Conservation (phyloP, 2,888 invertebrate genomes). For the Eledona agricola region DNA sequence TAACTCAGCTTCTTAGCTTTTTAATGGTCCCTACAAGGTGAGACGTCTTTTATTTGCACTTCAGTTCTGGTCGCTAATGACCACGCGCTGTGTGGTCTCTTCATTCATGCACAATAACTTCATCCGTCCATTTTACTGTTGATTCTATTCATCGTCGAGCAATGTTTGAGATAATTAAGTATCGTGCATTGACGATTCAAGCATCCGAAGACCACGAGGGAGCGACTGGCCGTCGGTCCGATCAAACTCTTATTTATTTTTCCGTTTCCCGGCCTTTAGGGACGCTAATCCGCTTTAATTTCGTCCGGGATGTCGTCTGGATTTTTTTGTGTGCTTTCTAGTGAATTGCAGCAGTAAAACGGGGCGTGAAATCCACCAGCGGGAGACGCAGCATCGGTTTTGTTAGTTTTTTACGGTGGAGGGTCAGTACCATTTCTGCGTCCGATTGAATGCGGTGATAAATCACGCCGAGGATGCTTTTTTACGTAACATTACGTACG, state of each 20-base stretch:
- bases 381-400: slow-evolving; percentile 47
- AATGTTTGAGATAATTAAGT: no score
- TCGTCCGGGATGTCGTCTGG: slow-evolving; percentile 48
- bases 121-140: no score
- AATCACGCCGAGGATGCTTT: slow-evolving; percentile 51
- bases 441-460: slow-evolving; percentile 48
- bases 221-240: slow-evolving; percentile 29
- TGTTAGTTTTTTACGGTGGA: slow-evolving; percentile 51
- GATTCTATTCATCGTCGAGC: no score
- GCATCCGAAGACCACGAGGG: no score
- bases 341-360: slow-evolving; percentile 48
- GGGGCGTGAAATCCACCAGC: slow-evolving; percentile 57
- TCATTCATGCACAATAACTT: no score
- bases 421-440: slow-evolving; percentile 44
- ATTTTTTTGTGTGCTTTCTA: slow-evolving; percentile 49
- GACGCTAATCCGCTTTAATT: slow-evolving; percentile 61
- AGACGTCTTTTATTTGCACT: no score
- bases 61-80: no score
- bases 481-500: slow-evolving; percentile 54
- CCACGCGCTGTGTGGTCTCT: no score
- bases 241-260: slow-evolving; percentile 60
- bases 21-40: no score
- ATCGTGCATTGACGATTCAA: no score
- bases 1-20: no score
- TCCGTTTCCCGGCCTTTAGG: slow-evolving; percentile 60